phyloP scores from a whole-genome alignment of 2,113 vertebrate species.

The Gavia stellata region DNA sequence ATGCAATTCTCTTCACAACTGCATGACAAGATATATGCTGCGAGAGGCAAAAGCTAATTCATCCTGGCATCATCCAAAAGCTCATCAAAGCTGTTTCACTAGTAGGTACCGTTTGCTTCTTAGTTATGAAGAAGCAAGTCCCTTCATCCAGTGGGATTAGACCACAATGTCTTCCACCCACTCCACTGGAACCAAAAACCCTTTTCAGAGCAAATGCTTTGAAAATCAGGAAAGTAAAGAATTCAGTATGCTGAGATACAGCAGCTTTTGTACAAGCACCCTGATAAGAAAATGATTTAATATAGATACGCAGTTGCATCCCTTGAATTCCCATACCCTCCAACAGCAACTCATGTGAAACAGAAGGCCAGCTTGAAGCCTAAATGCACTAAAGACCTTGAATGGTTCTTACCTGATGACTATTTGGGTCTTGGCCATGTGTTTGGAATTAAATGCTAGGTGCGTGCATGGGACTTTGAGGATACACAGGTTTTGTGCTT shows the following conservation, averaged over 20 bases:
- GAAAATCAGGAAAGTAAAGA: neutral
- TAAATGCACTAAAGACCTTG: neutral
- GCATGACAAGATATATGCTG: neutral
- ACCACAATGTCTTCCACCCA: neutral
- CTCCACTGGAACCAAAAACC: neutral
- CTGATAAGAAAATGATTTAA: neutral
- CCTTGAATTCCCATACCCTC: neutral
- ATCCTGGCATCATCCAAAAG: neutral
- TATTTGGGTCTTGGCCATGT: neutral
- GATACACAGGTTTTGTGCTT: neutral
- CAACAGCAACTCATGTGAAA: neutral
- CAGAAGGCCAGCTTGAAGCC: neutral
- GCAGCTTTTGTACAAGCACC: neutral
- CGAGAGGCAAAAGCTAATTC: neutral
- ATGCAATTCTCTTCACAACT: neutral
- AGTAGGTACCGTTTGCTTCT: neutral
- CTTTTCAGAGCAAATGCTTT: neutral
- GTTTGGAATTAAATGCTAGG: neutral
- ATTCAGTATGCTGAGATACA: neutral
- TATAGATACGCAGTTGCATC: neutral
- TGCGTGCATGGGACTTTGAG: neutral
- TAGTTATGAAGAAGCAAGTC: neutral
- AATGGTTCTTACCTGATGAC: neutral
- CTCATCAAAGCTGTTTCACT: neutral
- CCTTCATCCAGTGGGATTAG: neutral